Conservation (phyloP, 2,113 vertebrate species). For the Lathamus discolor region DNA sequence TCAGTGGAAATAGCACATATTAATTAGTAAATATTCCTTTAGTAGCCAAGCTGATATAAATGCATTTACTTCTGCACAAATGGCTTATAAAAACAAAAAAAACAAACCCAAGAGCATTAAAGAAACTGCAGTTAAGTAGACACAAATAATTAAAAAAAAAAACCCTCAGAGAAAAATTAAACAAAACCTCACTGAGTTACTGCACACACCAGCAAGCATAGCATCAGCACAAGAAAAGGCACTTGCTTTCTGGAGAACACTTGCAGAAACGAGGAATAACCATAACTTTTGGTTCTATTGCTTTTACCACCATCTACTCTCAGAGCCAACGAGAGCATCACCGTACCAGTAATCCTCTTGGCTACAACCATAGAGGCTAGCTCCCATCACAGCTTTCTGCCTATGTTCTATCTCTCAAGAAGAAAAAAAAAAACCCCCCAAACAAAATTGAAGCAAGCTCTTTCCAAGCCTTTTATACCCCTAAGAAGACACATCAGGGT, state of each 20-base stretch:
- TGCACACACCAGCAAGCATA: accelerated
- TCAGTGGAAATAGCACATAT: neutral
- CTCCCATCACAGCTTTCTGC: accelerated
- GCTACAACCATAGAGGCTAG: accelerated
- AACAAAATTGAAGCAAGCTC: accelerated
- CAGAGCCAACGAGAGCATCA: neutral
- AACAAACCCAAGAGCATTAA: neutral
- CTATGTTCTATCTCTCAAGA: accelerated
- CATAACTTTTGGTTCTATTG: neutral
- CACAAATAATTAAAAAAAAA: neutral
- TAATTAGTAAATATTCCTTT: neutral
- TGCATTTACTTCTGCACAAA: neutral
- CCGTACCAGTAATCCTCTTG: accelerated
- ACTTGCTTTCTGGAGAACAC: neutral
- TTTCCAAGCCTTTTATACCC: neutral
- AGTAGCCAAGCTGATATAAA: neutral
- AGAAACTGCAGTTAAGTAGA: neutral
- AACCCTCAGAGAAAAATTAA: neutral
- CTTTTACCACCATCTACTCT: neutral
- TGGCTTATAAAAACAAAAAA: neutral
- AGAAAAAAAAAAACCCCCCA: neutral
- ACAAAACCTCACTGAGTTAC: neutral
- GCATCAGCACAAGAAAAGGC: neutral
- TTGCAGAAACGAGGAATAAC: neutral
- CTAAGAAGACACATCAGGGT: neutral